phyloP scores from a whole-genome alignment of 2,113 vertebrate species.

The Orientallactaga bullata region DNA sequence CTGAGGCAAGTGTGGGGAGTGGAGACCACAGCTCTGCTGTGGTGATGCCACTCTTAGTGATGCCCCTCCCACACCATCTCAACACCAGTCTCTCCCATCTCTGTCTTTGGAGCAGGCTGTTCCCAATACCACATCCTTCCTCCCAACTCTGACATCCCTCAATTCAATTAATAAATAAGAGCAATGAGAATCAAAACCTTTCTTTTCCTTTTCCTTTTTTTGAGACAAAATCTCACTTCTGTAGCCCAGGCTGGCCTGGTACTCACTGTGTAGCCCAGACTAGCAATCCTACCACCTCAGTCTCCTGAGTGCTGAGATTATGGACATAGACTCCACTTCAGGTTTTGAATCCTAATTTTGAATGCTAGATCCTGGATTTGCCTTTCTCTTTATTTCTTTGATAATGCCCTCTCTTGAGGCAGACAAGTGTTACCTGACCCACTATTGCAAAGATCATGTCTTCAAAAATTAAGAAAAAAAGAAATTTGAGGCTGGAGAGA shows the following conservation, averaged over 20 bases:
- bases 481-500: no score
- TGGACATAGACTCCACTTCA: background rate
- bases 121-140: background rate
- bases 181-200: background rate
- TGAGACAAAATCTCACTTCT: no score
- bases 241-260: no score
- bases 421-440: background rate
- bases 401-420: background rate
- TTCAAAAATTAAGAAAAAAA: conserved; percentile 5
- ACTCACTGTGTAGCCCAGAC: no score
- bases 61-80: background rate
- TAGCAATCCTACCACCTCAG: no score
- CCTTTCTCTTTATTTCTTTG: conserved; percentile 35
- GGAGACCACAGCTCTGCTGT: background rate
- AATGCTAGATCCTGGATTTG: background rate
- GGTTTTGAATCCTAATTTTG: background rate
- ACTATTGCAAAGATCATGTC: background rate
- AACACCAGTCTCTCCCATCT: no score
- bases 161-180: background rate
- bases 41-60: background rate
- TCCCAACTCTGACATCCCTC: background rate
- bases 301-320: no score
- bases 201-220: no score
- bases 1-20: background rate
- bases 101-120: background rate